A percentile compares a stretch with the other conserved stretches of the same genome.
Conservation (phyloP, 2,113 vertebrate species). For the Ceuthmochares aereus region DNA sequence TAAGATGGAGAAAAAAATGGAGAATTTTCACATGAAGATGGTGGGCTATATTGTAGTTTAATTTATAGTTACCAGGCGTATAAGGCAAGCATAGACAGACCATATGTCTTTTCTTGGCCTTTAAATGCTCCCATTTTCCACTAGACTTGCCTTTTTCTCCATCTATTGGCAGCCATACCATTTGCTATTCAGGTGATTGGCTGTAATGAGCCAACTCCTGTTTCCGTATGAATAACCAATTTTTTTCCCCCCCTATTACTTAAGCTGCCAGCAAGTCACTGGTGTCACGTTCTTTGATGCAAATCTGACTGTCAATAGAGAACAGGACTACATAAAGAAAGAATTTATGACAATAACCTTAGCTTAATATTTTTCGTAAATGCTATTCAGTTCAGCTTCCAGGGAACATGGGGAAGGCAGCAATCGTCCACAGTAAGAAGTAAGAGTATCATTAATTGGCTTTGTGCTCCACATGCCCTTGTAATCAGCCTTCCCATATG, state of each 20-base stretch:
- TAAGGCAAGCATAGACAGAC: constrained; percentile 71
- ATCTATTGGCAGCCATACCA: constrained; percentile 70
- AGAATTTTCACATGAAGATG: constrained; percentile 52
- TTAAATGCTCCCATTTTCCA: constrained; percentile 75
- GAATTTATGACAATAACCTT: background rate
- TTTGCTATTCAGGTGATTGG: constrained; percentile 74
- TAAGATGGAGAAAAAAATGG: background rate
- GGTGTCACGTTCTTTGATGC: constrained; percentile 63
- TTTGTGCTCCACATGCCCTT: constrained; percentile 67
- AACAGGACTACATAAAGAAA: constrained; percentile 10
- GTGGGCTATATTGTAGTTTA: constrained; percentile 63
- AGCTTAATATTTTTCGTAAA: constrained; percentile 46
- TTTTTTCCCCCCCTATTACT: constrained; percentile 67
- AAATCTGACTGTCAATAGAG: constrained; percentile 56
- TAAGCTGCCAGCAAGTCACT: constrained; percentile 71
- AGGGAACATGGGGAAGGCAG: background rate
- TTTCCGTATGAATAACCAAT: constrained; percentile 69
- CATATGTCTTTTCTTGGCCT: constrained; percentile 74
- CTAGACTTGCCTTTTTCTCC: constrained; percentile 75
- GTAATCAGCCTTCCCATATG: constrained; percentile 66
- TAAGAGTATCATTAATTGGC: constrained; percentile 64
- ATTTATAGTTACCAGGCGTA: constrained; percentile 69
- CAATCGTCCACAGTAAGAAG: constrained; percentile 43
- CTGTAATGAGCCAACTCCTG: constrained; percentile 69
- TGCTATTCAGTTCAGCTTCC: constrained; percentile 1